Evolutionary conservation across 2,888 invertebrate species (phyloP).

Genomic region (Drosophila pegasa): DNA sequence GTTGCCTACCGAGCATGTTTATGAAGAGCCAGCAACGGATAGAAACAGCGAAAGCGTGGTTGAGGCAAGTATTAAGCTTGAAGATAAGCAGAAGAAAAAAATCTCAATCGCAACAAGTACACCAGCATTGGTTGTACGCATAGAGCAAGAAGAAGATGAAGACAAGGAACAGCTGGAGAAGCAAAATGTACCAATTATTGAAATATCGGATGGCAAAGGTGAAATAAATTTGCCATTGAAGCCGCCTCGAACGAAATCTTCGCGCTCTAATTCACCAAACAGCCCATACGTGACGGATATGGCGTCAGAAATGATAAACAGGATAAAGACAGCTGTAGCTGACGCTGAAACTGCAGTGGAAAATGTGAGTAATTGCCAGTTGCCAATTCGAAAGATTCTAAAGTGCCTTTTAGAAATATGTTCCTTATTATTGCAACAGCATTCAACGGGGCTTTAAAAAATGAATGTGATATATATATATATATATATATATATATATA

Average conservation of each 20-base stretch:
- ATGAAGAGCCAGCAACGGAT: conserved; percentile 66
- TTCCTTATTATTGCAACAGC: conserved; percentile 22
- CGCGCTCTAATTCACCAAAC: conserved; percentile 82
- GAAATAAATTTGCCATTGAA: conserved; percentile 77
- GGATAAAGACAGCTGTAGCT: background rate
- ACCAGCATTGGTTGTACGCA: conserved; percentile 75
- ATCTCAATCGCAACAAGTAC: conserved; percentile 81
- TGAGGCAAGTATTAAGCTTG: conserved; percentile 54
- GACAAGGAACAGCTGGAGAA: conserved; percentile 3
- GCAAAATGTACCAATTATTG: conserved; percentile 36
- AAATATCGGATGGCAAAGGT: conserved; percentile 56
- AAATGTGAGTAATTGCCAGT: conserved; percentile 64
- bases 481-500: no score
- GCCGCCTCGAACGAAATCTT: conserved; percentile 83
- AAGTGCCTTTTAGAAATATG: conserved; percentile 16
- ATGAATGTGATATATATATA: background rate
- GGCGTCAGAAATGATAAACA: conserved; percentile 27
- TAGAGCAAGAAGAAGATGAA: conserved; percentile 50
- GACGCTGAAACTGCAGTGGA: conserved; percentile 24
- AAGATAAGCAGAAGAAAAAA: conserved; percentile 46
- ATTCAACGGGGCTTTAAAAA: background rate
- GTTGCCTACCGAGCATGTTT: conserved; percentile 67
- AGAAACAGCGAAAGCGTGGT: conserved; percentile 22
- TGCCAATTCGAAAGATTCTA: conserved; percentile 29
- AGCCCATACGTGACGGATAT: conserved; percentile 46